These are phyloP conservation scores for Imbricaverruca yamaguchii DNA, from an alignment of 2,888 invertebrate species.

Conservation along the genomic window DNA sequence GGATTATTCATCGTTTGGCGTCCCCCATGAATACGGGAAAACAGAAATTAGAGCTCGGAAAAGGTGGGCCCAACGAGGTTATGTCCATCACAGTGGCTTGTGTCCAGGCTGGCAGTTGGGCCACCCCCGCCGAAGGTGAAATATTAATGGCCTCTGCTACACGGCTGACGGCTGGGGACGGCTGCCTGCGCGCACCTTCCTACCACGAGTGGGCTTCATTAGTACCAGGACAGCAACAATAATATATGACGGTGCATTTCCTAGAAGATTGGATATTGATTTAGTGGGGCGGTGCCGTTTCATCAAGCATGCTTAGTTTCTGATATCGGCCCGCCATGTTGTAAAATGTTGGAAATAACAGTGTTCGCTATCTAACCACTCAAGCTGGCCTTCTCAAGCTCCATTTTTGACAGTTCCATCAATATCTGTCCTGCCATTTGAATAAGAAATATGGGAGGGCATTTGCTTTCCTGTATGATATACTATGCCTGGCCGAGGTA, in stretches of 20 bases:
- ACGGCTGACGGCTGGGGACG: background rate
- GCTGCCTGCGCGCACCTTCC: no score
- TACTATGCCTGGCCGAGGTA: background rate
- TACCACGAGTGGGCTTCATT: background rate
- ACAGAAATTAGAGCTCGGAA: background rate
- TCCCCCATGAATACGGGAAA: conserved; percentile 18
- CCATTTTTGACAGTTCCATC: conserved; percentile 9
- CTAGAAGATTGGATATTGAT: conserved; percentile 17
- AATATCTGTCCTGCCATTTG: conserved; percentile 11
- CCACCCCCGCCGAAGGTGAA: background rate
- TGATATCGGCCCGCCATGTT: background rate
- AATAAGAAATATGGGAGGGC: conserved; percentile 6
- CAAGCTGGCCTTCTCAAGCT: conserved; percentile 12
- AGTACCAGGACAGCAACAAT: background rate
- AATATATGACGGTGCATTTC: background rate
- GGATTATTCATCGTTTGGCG: conserved; percentile 16
- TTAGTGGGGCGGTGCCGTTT: background rate
- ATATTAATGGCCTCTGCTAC: background rate
- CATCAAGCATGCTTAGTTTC: conserved; percentile 16
- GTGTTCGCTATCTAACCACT: background rate
- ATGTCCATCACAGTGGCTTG: background rate
- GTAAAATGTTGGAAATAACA: conserved; percentile 5
- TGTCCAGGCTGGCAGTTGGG: background rate
- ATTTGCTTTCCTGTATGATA: background rate
- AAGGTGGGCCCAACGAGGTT: background rate